Evolutionary conservation across 2,888 invertebrate species (phyloP), one percentile per base, ranked within the genome.

Genomic region (Stegana nigrithorax): DNA sequence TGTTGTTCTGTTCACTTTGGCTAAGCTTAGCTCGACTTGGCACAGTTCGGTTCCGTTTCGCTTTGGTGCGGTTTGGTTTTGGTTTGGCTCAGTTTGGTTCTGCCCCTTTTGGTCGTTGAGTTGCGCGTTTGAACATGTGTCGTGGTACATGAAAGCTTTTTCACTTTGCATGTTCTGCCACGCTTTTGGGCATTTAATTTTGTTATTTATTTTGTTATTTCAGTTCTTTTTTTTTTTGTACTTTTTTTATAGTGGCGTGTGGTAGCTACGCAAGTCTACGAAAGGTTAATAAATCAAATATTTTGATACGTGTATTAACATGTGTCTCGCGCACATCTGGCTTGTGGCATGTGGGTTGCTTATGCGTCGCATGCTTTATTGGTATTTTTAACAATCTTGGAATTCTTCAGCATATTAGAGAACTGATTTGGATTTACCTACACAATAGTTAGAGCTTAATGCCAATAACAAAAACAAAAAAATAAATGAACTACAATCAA

Each of bases 221-320:
- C 39, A 55, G 29, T 27, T 59, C n/a, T 70, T 67, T 67, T 62
- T n/a, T n/a, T n/a, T n/a, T n/a, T n/a, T n/a, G n/a, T n/a, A n/a
- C n/a, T n/a, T n/a, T n/a, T n/a, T n/a, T n/a, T n/a, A n/a, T 62
- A 39, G 32, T 44, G 51, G 29, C 50, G 42, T 59, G 71, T 70
- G 69, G 73, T 67, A 75, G 70, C 67, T 66, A 23, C 12, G 6
- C 32, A 78, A 76, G 75, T 80, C 78, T 73, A 75, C 68, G 80
- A 75, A 75, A 78, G 80, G 75, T 75, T 80, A 78, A 75, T 75
- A 75, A 80, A 75, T 75, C 80, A 75, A 80, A 80, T 80, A 32
- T 19, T 8, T 23, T 39, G 17, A n/a, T n/a, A n/a, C n/a, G n/a
- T n/a, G 39, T 39, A 14, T 39, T 39, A 39, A 39, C 17, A 14